Percentiles rank a stretch among this genome's conserved stretches.
phyloP scores from a whole-genome alignment of 2,888 invertebrate species.

The Eupithecia abbreviata region DNA sequence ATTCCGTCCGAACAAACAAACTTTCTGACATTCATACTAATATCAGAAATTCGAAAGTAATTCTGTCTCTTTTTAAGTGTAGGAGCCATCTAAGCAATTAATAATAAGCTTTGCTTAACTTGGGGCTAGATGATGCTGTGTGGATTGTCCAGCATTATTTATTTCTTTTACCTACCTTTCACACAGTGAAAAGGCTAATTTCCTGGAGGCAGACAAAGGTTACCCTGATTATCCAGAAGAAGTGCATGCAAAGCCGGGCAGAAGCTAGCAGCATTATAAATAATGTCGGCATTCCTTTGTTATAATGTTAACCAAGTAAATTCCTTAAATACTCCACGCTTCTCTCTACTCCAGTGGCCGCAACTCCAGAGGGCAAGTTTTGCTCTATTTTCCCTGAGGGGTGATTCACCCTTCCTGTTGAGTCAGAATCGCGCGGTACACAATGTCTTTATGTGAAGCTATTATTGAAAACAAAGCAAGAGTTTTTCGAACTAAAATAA shows the following conservation, averaged over 20 bases:
- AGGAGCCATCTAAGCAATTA: too few relatives aligned
- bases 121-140: too few relatives aligned
- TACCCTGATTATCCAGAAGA: not conserved
- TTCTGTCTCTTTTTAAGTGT: too few relatives aligned
- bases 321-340: slow-evolving; percentile 26
- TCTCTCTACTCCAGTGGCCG: not conserved
- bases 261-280: slow-evolving; percentile 7
- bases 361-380: slow-evolving; percentile 23
- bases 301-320: slow-evolving; percentile 21
- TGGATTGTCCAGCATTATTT: too few relatives aligned
- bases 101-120: too few relatives aligned
- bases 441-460: slow-evolving; percentile 35
- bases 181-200: too few relatives aligned
- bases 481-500: slow-evolving; percentile 18
- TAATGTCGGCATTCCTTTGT: slow-evolving; percentile 23
- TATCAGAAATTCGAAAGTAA: too few relatives aligned
- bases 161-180: too few relatives aligned
- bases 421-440: slow-evolving; percentile 36
- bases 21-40: not conserved
- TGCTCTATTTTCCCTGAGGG: slow-evolving; percentile 38
- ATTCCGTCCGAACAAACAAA: not conserved
- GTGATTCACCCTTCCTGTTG: slow-evolving; percentile 43
- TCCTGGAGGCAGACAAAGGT: too few relatives aligned
- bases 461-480: slow-evolving; percentile 34
- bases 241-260: not conserved